These are phyloP conservation scores for Tretioscincus oriximinensis DNA, from an alignment of 2,113 vertebrate species.

Conservation along the genomic window DNA sequence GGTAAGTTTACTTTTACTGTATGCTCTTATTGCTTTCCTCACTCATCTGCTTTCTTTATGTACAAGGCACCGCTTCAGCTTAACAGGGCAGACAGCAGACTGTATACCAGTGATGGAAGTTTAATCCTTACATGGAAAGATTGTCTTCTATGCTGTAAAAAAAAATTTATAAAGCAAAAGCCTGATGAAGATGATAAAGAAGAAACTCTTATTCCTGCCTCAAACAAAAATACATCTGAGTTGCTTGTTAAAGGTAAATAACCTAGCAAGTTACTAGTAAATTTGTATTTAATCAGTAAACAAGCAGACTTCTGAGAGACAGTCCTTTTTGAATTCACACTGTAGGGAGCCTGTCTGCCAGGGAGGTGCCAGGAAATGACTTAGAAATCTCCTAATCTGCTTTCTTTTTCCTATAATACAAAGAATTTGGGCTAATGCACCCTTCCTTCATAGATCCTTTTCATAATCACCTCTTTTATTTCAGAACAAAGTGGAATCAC, in stretches of 20 bases:
- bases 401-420: constrained; percentile 14
- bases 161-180: constrained; percentile 34
- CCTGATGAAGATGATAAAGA: constrained; percentile 9
- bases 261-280: constrained; percentile 7
- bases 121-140: constrained; percentile 39
- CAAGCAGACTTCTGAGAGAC: not conserved
- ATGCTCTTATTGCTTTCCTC: not conserved
- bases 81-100: constrained; percentile 50
- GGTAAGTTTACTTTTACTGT: not conserved
- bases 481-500: too few relatives aligned
- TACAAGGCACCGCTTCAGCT: constrained; percentile 58
- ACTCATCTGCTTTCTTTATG: constrained; percentile 63
- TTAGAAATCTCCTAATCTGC: not conserved
- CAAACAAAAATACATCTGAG: not conserved
- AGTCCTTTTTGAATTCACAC: not conserved
- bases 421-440: not conserved
- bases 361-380: not conserved
- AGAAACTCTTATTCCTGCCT: not conserved
- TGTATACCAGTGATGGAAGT: constrained; percentile 64
- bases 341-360: not conserved
- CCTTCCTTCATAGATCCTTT: not conserved
- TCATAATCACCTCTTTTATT: too few relatives aligned
- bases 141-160: constrained; percentile 52
- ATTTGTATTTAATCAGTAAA: not conserved
- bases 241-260: constrained; percentile 26